These are phyloP conservation scores for Deroptyus accipitrinus DNA, from an alignment of 2,113 vertebrate species.

Conservation along the genomic window DNA sequence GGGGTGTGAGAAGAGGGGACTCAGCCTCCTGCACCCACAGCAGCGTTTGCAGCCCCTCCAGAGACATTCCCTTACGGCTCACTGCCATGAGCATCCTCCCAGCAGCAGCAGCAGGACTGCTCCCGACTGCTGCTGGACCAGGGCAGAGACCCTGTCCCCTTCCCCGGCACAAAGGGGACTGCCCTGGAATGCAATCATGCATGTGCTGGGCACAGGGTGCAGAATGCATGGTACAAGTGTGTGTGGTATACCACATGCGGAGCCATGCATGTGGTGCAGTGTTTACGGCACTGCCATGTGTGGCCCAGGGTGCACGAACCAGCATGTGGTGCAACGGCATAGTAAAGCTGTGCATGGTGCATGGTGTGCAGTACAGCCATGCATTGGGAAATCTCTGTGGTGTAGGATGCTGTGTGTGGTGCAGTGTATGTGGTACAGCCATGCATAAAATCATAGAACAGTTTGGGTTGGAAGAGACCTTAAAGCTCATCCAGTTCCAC, in stretches of 20 bases:
- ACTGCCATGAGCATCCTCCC: background rate
- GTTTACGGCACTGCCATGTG: accelerated
- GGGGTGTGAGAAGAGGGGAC: accelerated
- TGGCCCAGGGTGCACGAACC: background rate
- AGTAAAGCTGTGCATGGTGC: background rate
- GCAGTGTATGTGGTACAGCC: background rate
- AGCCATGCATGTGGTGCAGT: accelerated
- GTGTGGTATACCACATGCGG: accelerated
- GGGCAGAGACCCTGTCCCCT: background rate
- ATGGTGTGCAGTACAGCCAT: background rate
- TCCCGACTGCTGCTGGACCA: accelerated
- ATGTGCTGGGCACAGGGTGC: accelerated
- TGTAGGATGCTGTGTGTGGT: background rate
- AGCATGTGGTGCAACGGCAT: background rate
- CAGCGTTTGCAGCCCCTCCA: accelerated
- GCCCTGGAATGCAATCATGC: accelerated
- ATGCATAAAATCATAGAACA: background rate
- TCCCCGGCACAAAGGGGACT: accelerated
- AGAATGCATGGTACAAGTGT: accelerated
- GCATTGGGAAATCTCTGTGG: background rate
- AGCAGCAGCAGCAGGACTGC: background rate
- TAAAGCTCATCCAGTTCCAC: background rate
- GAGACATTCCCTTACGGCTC: background rate
- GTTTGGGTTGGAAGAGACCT: background rate
- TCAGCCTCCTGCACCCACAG: background rate